Percentiles rank a stretch among this genome's conserved stretches.
Conservation (phyloP, 1,140 invertebrate genomes). For the Papilio machaon region DNA sequence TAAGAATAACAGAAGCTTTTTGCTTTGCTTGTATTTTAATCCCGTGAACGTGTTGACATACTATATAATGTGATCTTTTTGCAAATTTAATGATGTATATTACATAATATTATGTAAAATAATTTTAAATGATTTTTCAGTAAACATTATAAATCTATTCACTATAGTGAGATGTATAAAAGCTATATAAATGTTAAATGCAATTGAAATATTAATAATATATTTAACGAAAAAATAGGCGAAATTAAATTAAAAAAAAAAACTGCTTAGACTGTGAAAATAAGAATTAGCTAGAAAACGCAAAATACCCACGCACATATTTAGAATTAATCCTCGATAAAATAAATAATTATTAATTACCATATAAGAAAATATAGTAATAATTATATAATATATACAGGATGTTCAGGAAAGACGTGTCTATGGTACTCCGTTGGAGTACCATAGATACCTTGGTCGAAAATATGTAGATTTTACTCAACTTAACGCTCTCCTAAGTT, state of each 20-base stretch:
- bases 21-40: constrained; percentile 48
- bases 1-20: constrained; percentile 44
- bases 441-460: too few species aligned
- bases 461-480: too few species aligned
- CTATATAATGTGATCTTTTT: constrained; percentile 30
- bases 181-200: constrained; percentile 40
- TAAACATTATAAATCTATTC: constrained; percentile 28
- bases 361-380: constrained; percentile 11
- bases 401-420: too few species aligned
- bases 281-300: constrained; percentile 59
- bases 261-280: constrained; percentile 65
- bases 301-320: constrained; percentile 70
- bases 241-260: constrained; percentile 45
- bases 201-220: constrained; percentile 41
- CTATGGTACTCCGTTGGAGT: too few species aligned
- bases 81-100: constrained; percentile 24
- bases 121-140: constrained; percentile 34
- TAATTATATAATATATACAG: background rate
- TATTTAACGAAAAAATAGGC: constrained; percentile 43
- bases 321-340: constrained; percentile 41
- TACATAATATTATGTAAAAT: constrained; percentile 25
- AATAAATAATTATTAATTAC: background rate
- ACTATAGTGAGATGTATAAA: constrained; percentile 36
- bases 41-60: constrained; percentile 27
- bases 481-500: too few species aligned